These are phyloP conservation scores for Araneus ventricosus DNA, from an alignment of 1,140 invertebrate species.

Conservation along the genomic window DNA sequence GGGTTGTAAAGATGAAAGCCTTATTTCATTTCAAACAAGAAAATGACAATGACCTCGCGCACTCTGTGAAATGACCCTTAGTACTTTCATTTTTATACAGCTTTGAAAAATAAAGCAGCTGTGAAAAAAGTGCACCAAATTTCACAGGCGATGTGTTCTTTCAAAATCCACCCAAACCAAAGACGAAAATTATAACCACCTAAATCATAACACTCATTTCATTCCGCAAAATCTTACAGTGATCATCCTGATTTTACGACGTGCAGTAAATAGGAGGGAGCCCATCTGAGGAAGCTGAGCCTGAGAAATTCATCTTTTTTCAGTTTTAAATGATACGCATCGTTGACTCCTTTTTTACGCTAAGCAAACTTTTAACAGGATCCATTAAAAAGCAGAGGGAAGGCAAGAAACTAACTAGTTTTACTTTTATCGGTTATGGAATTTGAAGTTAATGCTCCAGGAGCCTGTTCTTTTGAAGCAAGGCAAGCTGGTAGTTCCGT, in stretches of 20 bases:
- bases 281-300: background rate
- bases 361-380: background rate
- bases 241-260: background rate
- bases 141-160: background rate
- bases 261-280: background rate
- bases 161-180: background rate
- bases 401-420: background rate
- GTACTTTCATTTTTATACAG: background rate
- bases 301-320: background rate
- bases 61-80: background rate
- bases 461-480: background rate
- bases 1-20: too few relatives aligned
- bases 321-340: background rate
- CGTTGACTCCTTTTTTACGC: background rate
- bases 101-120: background rate
- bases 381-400: background rate
- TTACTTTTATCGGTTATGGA: background rate
- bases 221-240: background rate
- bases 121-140: background rate
- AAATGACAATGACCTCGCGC: too few relatives aligned
- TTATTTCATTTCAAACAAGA: too few relatives aligned
- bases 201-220: constrained; percentile 8
- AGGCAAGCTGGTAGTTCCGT: too few relatives aligned
- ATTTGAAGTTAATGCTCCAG: background rate
- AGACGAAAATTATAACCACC: background rate